Percentiles rank a stretch among this genome's conserved stretches.
Conservation (phyloP, 2,888 invertebrate species). For the Eupithecia tripunctaria region DNA sequence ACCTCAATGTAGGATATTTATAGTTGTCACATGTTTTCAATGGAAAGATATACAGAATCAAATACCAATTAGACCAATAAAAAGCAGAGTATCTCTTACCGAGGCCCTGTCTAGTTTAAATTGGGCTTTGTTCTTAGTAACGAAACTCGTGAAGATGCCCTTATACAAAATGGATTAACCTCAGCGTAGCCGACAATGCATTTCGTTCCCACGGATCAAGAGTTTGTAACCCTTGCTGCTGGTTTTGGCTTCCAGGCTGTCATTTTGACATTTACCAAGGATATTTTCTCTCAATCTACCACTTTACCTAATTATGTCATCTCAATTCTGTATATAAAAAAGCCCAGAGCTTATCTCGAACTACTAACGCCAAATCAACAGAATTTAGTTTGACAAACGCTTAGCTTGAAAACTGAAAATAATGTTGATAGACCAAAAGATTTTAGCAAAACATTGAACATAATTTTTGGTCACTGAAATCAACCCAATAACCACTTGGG, state of each 20-base stretch:
- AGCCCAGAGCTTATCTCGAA: not conserved
- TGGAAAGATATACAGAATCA: not conserved
- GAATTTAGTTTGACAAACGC: not conserved
- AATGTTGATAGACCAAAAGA: too few species aligned
- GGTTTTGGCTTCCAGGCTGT: conserved; percentile 27
- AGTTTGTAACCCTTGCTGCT: conserved; percentile 8
- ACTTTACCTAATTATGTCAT: too few species aligned
- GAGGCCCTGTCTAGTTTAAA: conserved; percentile 37
- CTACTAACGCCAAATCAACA: too few species aligned
- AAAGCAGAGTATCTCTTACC: conserved; percentile 19
- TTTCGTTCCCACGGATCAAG: conserved; percentile 63
- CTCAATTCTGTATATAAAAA: not conserved
- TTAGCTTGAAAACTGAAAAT: not conserved
- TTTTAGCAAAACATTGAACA: too few species aligned
- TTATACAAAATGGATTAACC: conserved; percentile 65
- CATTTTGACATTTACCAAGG: conserved; percentile 28
- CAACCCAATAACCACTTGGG: too few species aligned
- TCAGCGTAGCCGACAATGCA: conserved; percentile 60
- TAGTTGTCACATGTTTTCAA: too few species aligned
- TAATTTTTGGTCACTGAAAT: too few species aligned
- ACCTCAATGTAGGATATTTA: too few species aligned
- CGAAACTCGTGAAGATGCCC: conserved; percentile 53
- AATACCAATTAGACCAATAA: conserved; percentile 4
- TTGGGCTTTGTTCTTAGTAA: conserved; percentile 42
- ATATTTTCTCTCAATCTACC: not conserved